These are phyloP conservation scores for Epizoanthus stellaris DNA, from an alignment of 92 coral and sea anemone genomes.

Conservation along the genomic window DNA sequence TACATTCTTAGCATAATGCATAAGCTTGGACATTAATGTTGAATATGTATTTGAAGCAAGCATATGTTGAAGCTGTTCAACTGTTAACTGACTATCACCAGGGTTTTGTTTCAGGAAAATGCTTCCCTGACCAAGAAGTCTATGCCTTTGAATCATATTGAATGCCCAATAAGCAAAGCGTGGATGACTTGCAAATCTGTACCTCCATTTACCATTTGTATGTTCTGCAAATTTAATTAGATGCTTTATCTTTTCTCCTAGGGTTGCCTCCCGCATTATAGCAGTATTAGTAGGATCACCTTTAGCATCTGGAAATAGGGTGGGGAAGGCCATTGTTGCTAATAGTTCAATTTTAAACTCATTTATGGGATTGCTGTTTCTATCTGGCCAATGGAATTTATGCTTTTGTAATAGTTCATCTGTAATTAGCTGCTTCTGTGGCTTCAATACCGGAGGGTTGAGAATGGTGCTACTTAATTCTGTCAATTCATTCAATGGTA, in stretches of 20 bases:
- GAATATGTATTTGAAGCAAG: constrained; percentile 56
- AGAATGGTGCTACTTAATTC: constrained; percentile 1
- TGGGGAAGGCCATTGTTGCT: constrained; percentile 87
- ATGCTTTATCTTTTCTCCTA: constrained; percentile 71
- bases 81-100: constrained; percentile 56
- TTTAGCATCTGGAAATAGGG: constrained; percentile 72
- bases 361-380: background rate
- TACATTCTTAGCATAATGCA: constrained; percentile 76
- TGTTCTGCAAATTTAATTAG: constrained; percentile 69
- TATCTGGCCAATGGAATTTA: background rate
- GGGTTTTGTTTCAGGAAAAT: constrained; percentile 72
- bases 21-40: constrained; percentile 65
- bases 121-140: constrained; percentile 71
- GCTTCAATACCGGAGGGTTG: background rate
- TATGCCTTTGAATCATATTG: constrained; percentile 71
- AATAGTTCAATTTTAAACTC: background rate
- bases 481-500: no score
- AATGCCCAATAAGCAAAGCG: constrained; percentile 82
- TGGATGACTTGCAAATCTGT: constrained; percentile 74
- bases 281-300: constrained; percentile 83
- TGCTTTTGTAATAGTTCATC: background rate
- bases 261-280: constrained; percentile 45
- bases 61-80: constrained; percentile 67
- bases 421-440: background rate
- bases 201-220: constrained; percentile 59